Conservation (phyloP, 2,888 invertebrate species). For the Erannis defoliaria region DNA sequence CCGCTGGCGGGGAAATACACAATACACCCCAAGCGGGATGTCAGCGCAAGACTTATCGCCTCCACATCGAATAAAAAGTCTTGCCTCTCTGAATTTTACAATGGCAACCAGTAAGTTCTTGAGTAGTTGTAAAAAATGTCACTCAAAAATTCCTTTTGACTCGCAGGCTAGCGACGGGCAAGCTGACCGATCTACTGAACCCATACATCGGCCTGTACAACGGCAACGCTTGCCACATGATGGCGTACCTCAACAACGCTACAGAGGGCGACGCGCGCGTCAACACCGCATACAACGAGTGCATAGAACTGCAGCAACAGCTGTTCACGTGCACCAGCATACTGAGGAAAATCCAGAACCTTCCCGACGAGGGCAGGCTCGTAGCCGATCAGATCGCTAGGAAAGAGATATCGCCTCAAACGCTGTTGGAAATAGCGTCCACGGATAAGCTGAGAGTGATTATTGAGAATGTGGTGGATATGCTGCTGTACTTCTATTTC, state of each 20-base stretch:
- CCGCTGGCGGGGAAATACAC: too few relatives aligned
- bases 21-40: too few relatives aligned
- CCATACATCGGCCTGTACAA: conserved; percentile 93
- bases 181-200: conserved; percentile 92
- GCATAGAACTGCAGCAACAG: conserved; percentile 95
- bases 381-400: conserved; percentile 66
- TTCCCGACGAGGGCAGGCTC: conserved; percentile 70
- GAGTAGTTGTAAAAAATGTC: too few relatives aligned
- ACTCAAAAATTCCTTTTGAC: neutral
- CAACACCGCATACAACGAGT: conserved; percentile 88
- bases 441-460: conserved; percentile 94
- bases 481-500: conserved; percentile 90
- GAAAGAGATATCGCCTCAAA: conserved; percentile 70
- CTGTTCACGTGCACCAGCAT: conserved; percentile 93
- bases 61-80: too few relatives aligned
- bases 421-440: conserved; percentile 87
- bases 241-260: conserved; percentile 91
- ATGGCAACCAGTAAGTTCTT: too few relatives aligned
- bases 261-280: conserved; percentile 87
- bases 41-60: too few relatives aligned
- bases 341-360: conserved; percentile 90
- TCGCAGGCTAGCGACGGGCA: conserved; percentile 93
- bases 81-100: too few relatives aligned
- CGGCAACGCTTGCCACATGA: conserved; percentile 93
- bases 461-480: conserved; percentile 93